These are phyloP conservation scores for Ailuropoda melanoleuca DNA, from an alignment of 2,113 vertebrate species.

Conservation along the genomic window DNA sequence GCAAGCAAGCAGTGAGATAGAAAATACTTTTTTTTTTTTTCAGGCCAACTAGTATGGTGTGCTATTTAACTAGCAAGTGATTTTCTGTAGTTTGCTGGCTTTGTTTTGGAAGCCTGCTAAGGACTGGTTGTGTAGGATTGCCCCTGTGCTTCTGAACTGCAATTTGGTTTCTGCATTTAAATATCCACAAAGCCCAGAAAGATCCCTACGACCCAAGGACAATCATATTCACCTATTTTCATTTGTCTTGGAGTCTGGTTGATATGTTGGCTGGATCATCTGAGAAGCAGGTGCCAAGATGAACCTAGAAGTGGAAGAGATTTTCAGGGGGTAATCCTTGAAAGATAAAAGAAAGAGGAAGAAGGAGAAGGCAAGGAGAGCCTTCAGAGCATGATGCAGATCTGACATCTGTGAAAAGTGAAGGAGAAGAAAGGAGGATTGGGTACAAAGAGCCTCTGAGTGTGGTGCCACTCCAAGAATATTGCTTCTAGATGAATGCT, in stretches of 20 bases:
- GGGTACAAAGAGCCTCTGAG: neutral
- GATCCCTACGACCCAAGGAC: neutral
- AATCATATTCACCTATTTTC: neutral
- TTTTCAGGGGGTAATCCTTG: neutral
- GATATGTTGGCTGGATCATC: neutral
- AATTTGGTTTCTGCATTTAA: conserved; percentile 29
- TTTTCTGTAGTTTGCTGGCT: neutral
- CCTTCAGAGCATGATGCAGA: neutral
- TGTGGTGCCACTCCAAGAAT: neutral
- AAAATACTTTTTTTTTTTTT: neutral
- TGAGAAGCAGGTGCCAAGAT: neutral
- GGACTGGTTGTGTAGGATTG: neutral
- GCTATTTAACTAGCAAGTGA: neutral
- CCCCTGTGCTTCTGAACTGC: conserved; percentile 25
- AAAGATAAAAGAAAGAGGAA: neutral
- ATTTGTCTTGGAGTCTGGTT: neutral
- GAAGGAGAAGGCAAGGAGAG: neutral
- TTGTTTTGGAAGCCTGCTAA: conserved; percentile 26
- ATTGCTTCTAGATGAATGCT: neutral
- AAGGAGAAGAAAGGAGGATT: neutral
- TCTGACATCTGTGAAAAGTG: neutral
- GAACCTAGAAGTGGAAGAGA: neutral
- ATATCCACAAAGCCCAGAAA: conserved; percentile 1
- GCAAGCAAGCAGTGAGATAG: neutral
- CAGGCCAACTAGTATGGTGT: neutral